Evolutionary conservation across 2,888 invertebrate species (phyloP), one percentile per base, ranked within the genome.

Genomic region (Siphlonurus alternatus): DNA sequence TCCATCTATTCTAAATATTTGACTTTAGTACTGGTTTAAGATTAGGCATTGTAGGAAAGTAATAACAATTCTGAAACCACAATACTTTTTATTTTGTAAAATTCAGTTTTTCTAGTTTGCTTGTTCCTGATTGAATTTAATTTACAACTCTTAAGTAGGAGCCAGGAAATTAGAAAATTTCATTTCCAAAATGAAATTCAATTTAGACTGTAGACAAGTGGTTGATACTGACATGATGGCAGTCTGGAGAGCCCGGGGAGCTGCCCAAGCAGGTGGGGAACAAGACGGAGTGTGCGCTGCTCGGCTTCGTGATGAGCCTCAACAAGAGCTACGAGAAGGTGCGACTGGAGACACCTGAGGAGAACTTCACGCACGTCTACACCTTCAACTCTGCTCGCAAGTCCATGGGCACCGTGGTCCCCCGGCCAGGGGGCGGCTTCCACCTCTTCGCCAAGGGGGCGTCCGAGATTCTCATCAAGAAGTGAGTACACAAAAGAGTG

Each of bases 351-450:
- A 72, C 76, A 64, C 79, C 82, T 19, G 82, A 82, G 71, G 80
- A 81, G 65, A 73, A 72, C n/a, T 76, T 83, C 65, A 73, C 75
- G 59, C 73, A 76, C 66, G 78, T 79, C 2, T 79, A 78, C 69
- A 84, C 85, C 0, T 85, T 86, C 74, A 86, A 85, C 74, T 84
- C 84, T 20, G 79, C 79, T 10, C 76, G 84, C 53, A 86, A 86
- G 72, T 82, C 81, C 64, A 85, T 85, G 84, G 79, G 80, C 65
- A 84, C 84, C 1, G 81, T 84, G 18, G 77, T 84, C 63, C 75
- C 75, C 25, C 68, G 74, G 25, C 73, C 76, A 54, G 73, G 72
- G 20, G 78, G 73, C 23, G 78, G 80, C 19, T 83, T 74, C 72
- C 74, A 83, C 51, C 74, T 85, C 19, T 83, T 79, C 72, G 78